phyloP scores from a whole-genome alignment of 2,113 vertebrate species.

The Neodontobutis hainanensis region DNA sequence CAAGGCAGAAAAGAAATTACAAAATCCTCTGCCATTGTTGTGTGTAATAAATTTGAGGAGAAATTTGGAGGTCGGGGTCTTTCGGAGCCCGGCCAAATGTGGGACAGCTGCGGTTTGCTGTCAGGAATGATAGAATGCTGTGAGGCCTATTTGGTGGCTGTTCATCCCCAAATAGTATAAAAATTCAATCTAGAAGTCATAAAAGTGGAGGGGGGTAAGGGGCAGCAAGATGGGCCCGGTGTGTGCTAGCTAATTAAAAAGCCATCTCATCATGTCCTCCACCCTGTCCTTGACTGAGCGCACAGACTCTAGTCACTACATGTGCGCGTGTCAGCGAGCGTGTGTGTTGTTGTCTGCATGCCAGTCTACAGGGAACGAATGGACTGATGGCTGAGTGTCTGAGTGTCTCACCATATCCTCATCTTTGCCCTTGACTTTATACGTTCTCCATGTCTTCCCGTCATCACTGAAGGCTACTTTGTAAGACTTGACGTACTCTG shows the following conservation, averaged over 20 bases:
- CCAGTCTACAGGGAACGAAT: constrained; percentile 18
- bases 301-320: constrained; percentile 77
- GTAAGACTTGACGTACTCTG: constrained; percentile 98
- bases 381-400: constrained; percentile 8
- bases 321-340: constrained; percentile 19
- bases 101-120: constrained; percentile 57
- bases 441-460: constrained; percentile 92
- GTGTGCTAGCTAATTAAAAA: constrained; percentile 78
- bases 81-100: constrained; percentile 39
- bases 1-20: constrained; percentile 5
- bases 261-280: constrained; percentile 90
- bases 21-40: constrained; percentile 9
- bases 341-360: constrained; percentile 34
- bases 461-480: constrained; percentile 97
- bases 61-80: constrained; percentile 43
- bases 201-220: constrained; percentile 66
- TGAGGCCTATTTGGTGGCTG: constrained; percentile 64
- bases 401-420: constrained; percentile 90
- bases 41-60: constrained; percentile 30
- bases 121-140: constrained; percentile 71
- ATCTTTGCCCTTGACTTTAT: constrained; percentile 93
- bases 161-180: constrained; percentile 77
- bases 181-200: constrained; percentile 76
- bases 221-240: constrained; percentile 62
- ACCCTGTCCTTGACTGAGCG: constrained; percentile 87